A percentile compares a stretch with the other conserved stretches of the same genome.
phyloP scores from a whole-genome alignment of 1,140 invertebrate genomes.

The Cataglyphis hispanica region DNA sequence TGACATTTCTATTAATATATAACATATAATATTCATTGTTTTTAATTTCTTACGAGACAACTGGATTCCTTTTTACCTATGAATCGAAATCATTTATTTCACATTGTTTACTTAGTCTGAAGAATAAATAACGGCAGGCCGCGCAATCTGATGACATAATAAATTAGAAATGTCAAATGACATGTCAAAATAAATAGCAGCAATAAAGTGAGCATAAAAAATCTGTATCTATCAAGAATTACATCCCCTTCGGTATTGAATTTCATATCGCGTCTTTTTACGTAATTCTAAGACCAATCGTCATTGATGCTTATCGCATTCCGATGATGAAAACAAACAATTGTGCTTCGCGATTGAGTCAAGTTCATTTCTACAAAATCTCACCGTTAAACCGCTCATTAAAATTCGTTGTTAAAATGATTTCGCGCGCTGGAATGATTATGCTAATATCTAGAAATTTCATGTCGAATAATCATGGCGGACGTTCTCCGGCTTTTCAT shows the following conservation, averaged over 20 bases:
- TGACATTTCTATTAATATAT: too few relatives aligned
- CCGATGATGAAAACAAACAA: not conserved
- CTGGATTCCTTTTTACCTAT: not conserved
- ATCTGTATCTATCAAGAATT: not conserved
- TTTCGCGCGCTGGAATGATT: not conserved
- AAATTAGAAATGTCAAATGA: not conserved
- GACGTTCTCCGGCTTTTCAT: conserved; percentile 22
- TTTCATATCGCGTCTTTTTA: not conserved
- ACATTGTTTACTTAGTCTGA: not conserved
- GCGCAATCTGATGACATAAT: not conserved
- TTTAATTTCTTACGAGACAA: not conserved
- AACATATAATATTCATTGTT: not conserved
- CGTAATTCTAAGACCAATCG: not conserved
- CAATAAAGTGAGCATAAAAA: conserved; percentile 19
- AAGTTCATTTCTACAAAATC: not conserved
- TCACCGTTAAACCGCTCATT: not conserved
- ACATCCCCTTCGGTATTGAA: not conserved
- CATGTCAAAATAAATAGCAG: conserved; percentile 13
- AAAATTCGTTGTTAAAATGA: too few relatives aligned
- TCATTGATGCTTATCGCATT: not conserved
- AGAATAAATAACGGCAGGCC: conserved; percentile 1
- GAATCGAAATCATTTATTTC: not conserved
- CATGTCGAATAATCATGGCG: conserved; percentile 29
- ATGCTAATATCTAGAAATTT: conserved; percentile 27
- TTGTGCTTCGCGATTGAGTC: not conserved